Base-by-base conservation (phyloP, 2,113 vertebrate genomes). In the Setophaga coronata region DNA sequence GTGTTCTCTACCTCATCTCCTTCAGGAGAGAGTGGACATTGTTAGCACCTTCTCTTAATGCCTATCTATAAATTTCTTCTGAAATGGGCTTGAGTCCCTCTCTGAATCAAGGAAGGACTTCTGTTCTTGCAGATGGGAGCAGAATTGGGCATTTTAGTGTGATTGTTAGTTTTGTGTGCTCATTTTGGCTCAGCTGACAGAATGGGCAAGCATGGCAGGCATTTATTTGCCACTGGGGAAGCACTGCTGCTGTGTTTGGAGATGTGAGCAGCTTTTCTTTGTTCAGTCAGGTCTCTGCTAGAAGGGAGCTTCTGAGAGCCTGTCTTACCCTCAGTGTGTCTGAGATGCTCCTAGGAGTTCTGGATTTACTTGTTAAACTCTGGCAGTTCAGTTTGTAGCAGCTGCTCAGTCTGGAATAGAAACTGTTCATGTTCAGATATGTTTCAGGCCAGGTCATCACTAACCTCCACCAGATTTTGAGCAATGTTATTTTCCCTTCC, bases 1-100 rank as follows among this genome's bases (percentile, higher is more conserved):
- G 33, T 34, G 18, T 36, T 53, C 36, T 42, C 48, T 18, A 1
- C 57, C 71, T 54, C 0, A 0, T 36, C 29, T 51, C 38, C 54
- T 57, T 72, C 26, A 57, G 40, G 42, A 31, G 14, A 23, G n/a
- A 21, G 4, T 4, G 16, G 54, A 2, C 3, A 1, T 36, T 34
- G 23, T 45, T n/a, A 21, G 3, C 45, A 7, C 21, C 25, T 40
- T 25, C 56, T 65, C n/a, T 33, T 54, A 36, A 13, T n/a, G n/a
- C 58, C 33, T 42, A 0, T 26, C 5, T 54, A 2, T 18, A 10
- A 6, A 9, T 54, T 77, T 33, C 38, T 40, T 64, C 72, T 64
- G 57, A 71, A 58, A 42, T 8, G 18, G 29, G 48, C 53, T 73
- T 58, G 47, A 36, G 51, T 24, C 54, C 14, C 33, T 40, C 31